Evolutionary conservation across 2,888 invertebrate species (phyloP).

Genomic region (Acronicta psi): DNA sequence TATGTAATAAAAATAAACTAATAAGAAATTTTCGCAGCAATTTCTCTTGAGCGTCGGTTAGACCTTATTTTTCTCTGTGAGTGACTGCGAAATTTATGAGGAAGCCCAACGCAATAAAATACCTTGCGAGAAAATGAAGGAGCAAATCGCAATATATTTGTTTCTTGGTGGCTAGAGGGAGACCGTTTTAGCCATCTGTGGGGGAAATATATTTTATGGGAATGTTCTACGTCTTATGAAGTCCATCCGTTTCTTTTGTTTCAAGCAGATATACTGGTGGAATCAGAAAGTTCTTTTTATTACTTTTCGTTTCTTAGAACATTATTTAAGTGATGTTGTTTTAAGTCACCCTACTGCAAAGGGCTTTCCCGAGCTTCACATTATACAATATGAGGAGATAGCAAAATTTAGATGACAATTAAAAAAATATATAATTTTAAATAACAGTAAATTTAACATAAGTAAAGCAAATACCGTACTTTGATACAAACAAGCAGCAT

Average conservation of each 20-base stretch:
- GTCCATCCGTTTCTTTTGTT: conserved; percentile 68
- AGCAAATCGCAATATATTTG: conserved; percentile 88
- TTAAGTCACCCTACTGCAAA: too few relatives aligned
- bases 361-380: too few relatives aligned
- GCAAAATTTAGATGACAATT: too few relatives aligned
- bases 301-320: not conserved
- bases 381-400: too few relatives aligned
- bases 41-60: conserved; percentile 76
- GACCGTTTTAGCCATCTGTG: conserved; percentile 81
- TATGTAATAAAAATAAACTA: conserved; percentile 79
- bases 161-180: conserved; percentile 83
- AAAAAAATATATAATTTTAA: too few relatives aligned
- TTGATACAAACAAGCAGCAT: too few relatives aligned
- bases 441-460: too few relatives aligned
- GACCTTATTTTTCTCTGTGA: conserved; percentile 87
- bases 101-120: conserved; percentile 88
- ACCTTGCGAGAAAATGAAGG: conserved; percentile 88
- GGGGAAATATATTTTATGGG: conserved; percentile 77
- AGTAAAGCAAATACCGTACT: too few relatives aligned
- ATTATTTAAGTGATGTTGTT: too few relatives aligned
- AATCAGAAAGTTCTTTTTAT: conserved; percentile 23
- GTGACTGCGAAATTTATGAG: conserved; percentile 87
- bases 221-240: conserved; percentile 69
- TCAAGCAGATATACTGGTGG: conserved; percentile 39
- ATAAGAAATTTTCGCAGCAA: conserved; percentile 83